A percentile compares a stretch with the other conserved stretches of the same genome.
phyloP scores from a whole-genome alignment of 2,113 vertebrate species.

The Apus apus region DNA sequence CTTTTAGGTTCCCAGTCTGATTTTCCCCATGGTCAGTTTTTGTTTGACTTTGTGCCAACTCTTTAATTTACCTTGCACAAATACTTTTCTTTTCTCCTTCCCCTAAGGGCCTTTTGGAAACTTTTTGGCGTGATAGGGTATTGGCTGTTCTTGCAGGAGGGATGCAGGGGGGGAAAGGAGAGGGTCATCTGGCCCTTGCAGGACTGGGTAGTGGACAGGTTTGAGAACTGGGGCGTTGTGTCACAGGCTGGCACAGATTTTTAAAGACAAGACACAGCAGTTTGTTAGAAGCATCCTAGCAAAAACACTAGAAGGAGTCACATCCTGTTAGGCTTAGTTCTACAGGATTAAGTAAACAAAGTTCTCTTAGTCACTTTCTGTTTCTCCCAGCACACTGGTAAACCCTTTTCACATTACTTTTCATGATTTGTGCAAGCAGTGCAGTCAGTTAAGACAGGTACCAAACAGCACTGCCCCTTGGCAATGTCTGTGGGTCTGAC shows the following conservation, averaged over 20 bases:
- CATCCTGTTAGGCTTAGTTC: neutral
- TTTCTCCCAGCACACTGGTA: neutral
- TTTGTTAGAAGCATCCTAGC: neutral
- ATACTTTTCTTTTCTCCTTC: neutral
- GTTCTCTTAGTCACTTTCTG: neutral
- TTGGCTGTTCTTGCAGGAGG: neutral
- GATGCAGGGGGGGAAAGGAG: fast-evolving
- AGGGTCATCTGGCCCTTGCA: neutral
- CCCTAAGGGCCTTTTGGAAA: neutral
- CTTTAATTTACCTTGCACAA: neutral
- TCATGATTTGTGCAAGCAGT: neutral
- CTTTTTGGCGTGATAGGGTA: neutral
- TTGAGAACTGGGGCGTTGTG: neutral
- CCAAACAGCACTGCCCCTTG: neutral
- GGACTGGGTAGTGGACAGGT: neutral
- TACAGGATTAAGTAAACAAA: neutral
- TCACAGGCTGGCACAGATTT: neutral
- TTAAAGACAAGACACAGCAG: neutral
- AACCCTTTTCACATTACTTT: fast-evolving
- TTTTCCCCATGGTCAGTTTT: neutral
- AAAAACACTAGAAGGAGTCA: neutral
- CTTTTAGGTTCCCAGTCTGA: neutral
- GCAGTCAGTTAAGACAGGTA: neutral
- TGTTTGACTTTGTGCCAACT: neutral
- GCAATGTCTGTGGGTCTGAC: neutral